phyloP scores from a whole-genome alignment of 2,797 vertebrate species.

The Labeo calbasu region DNA sequence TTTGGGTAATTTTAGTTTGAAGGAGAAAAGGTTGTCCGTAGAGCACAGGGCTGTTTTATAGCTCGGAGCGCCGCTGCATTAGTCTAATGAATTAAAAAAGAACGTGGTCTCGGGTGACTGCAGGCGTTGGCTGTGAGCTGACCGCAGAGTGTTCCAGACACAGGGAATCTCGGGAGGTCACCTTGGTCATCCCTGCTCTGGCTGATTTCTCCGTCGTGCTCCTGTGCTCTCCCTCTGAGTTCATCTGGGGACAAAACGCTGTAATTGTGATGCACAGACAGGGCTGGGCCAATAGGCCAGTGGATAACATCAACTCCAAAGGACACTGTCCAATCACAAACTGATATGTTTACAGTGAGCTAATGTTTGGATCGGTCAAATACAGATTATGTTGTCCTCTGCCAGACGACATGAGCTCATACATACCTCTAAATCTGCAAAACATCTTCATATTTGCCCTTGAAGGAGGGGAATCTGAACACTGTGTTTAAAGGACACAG shows the following conservation, averaged over 20 bases:
- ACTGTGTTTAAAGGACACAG: background rate
- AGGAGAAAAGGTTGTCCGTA: conserved; percentile 44
- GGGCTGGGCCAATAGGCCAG: background rate
- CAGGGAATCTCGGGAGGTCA: conserved; percentile 45
- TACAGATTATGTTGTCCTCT: background rate
- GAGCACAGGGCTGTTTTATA: conserved; percentile 13
- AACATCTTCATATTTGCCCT: background rate
- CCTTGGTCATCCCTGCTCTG: conserved; percentile 40
- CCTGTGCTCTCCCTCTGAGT: conserved; percentile 21
- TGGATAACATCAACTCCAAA: background rate
- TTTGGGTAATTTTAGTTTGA: conserved; percentile 39
- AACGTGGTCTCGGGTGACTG: conserved; percentile 31
- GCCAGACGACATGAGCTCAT: conserved; percentile 9
- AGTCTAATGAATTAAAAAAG: conserved; percentile 52
- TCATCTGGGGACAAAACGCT: conserved; percentile 39
- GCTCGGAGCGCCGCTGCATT: conserved; percentile 14
- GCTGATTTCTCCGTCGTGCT: conserved; percentile 24
- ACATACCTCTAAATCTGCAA: background rate
- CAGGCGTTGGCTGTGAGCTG: conserved; percentile 10
- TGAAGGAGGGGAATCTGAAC: conserved; percentile 4
- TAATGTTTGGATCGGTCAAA: conserved; percentile 28
- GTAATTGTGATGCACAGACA: conserved; percentile 23
- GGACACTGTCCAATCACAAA: conserved; percentile 1
- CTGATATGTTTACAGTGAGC: background rate
- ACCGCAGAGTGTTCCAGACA: conserved; percentile 41